A percentile compares a stretch with the other conserved stretches of the same genome.
These are phyloP conservation scores for Sebastes fasciatus DNA, from an alignment of 2,113 vertebrate species.

Conservation along the genomic window DNA sequence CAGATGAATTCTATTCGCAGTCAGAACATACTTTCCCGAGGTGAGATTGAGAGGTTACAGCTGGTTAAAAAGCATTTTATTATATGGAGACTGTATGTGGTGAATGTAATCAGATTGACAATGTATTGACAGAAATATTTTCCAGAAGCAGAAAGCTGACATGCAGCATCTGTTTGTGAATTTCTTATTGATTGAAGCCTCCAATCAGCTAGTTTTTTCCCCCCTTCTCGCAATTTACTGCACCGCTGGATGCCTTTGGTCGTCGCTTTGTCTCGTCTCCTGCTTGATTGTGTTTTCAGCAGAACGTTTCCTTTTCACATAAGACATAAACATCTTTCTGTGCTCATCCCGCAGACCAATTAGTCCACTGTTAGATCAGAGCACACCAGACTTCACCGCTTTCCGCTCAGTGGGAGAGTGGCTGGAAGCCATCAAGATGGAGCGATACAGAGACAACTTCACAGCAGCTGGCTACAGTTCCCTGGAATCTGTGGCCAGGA, in stretches of 20 bases:
- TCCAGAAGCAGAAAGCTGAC: constrained; percentile 29
- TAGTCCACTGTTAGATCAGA: constrained; percentile 98
- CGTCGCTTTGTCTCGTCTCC: constrained; percentile 35
- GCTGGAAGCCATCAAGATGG: constrained; percentile 99
- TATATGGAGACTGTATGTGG: constrained; percentile 3
- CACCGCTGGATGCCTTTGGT: constrained; percentile 60
- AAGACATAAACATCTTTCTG: constrained; percentile 78
- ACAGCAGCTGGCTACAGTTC: constrained; percentile 97
- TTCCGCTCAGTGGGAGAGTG: constrained; percentile 98
- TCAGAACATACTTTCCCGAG: constrained; percentile 57
- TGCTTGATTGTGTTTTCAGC: constrained; percentile 58
- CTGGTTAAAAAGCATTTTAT: constrained; percentile 57
- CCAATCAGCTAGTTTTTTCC: constrained; percentile 31
- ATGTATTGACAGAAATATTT: constrained; percentile 52
- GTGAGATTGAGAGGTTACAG: constrained; percentile 62
- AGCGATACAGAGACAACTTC: constrained; percentile 98
- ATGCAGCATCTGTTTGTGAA: constrained; percentile 52
- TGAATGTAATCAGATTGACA: constrained; percentile 36
- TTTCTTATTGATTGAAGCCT: constrained; percentile 57
- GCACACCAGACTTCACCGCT: constrained; percentile 94
- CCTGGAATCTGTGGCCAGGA: constrained; percentile 97
- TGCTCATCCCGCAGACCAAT: constrained; percentile 89
- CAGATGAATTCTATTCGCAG: constrained; percentile 79
- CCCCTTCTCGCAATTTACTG: constrained; percentile 41
- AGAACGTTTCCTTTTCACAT: constrained; percentile 48